Evolutionary conservation across 2,113 vertebrate genomes (phyloP), one percentile per base, ranked within the genome.

Genomic region (Scartelaos histophorus): DNA sequence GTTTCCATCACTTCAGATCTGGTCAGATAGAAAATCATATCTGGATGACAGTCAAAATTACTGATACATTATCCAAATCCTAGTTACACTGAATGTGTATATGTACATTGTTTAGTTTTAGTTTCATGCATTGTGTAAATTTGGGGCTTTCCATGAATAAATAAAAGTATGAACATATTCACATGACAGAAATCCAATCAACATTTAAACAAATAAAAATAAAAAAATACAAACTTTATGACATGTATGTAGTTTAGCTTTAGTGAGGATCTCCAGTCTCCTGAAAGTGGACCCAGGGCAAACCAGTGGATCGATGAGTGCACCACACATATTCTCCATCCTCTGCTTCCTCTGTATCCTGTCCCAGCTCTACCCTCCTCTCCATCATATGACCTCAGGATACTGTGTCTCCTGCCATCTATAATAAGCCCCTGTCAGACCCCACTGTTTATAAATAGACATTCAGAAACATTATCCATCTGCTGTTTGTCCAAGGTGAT

Each of bases 281-380:
- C 66, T 75, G 72, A 74, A 67, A 76, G 74, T 86, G 88, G 85
- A 91, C 88, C 79, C 73, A 87, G 86, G 89, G 83, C 64, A 85
- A 75, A 82, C 73, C 85, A 88, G 73, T 58, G 77, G 87, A 92
- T 94, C 93, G 76, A 92, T 92, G 87, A 51, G 17, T 81, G 84
- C 90, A 82, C 78, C 76, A 90, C 84, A 83, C 90, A 90, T 87
- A 82, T 81, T 86, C 80, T 85, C 56, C 56, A 25, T 58, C 56
- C 56, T 58, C 56, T 58, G 56, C 24, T 25, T 58, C 56, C 56
- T 58, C 56, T 58, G 56, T 25, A 79, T 87, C 85, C 84, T 82
- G 79, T 90, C 82, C 80, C 29, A 76, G 62, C 78, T 87, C 80
- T 80, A 80, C 75, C 83, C 85, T 84, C 66, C 82, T 80, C 66